Conservation (phyloP, 2,113 vertebrate species). For the Chinchilla lanigera region DNA sequence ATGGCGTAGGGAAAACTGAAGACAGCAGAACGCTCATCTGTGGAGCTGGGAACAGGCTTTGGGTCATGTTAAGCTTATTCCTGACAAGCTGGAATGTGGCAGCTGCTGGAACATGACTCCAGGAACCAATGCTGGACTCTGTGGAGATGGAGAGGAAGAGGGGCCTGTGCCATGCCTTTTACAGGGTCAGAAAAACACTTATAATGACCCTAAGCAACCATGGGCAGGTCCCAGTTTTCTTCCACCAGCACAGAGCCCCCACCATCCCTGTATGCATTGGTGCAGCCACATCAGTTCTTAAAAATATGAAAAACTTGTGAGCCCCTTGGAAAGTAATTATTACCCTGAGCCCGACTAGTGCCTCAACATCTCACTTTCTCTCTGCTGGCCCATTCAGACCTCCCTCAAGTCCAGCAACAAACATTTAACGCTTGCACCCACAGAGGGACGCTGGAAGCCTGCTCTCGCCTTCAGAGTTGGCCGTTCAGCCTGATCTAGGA, state of each 20-base stretch:
- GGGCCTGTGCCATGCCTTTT: background rate
- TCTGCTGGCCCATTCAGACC: too few species aligned
- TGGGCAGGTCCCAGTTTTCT: background rate
- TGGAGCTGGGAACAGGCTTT: background rate
- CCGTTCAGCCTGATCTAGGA: background rate
- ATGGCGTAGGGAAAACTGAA: background rate
- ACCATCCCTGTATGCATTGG: background rate
- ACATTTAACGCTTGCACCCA: background rate
- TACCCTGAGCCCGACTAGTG: background rate
- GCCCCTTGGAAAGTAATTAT: background rate
- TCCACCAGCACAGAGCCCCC: background rate
- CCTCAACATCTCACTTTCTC: background rate
- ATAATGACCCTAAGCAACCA: background rate
- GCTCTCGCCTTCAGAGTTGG: background rate
- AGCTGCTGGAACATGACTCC: background rate
- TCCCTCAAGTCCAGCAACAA: background rate
- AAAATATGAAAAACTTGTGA: background rate
- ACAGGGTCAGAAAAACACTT: background rate
- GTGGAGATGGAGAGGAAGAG: background rate
- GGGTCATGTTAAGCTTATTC: background rate
- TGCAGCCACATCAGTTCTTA: background rate
- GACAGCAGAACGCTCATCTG: background rate
- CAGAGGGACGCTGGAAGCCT: background rate
- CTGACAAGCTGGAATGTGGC: background rate
- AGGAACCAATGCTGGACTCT: background rate